These are phyloP conservation scores for Euphonia xanthogaster DNA, from an alignment of 2,797 vertebrate genomes.

Conservation along the genomic window DNA sequence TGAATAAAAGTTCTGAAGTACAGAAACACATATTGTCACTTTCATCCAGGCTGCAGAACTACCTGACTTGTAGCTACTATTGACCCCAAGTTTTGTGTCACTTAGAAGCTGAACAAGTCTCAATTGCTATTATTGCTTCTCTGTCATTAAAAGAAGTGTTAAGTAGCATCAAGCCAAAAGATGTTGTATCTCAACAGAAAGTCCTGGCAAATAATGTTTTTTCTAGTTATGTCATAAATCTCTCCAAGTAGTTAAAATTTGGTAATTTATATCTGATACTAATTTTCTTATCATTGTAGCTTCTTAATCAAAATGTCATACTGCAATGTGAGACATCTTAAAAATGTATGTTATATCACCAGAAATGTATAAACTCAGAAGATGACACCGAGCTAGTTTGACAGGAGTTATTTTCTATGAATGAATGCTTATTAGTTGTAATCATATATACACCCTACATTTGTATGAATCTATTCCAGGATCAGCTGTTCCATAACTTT, in stretches of 20 bases:
- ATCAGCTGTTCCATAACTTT: not conserved
- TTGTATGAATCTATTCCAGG: not conserved
- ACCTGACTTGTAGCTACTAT: not conserved
- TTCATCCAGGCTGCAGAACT: not conserved
- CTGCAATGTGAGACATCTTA: not conserved
- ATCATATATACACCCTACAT: not conserved
- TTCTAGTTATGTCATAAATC: not conserved
- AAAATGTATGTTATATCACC: not conserved
- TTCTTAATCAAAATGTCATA: constrained; percentile 6
- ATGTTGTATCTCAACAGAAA: not conserved
- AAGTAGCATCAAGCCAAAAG: not conserved
- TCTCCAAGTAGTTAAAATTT: not conserved
- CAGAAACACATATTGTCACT: not conserved
- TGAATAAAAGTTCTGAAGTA: not conserved
- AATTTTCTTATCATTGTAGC: not conserved
- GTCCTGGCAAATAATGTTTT: not conserved
- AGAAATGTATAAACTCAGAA: not conserved
- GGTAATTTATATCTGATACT: not conserved
- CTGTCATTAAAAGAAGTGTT: not conserved
- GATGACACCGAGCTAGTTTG: not conserved
- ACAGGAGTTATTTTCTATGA: not conserved
- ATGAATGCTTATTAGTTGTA: not conserved
- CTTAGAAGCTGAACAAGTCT: not conserved
- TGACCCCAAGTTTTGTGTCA: not conserved
- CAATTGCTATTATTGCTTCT: not conserved